Percentiles rank a stretch among this genome's conserved stretches.
Evolutionary conservation across 2,888 invertebrate genomes (phyloP).

Genomic region (Caenorhabditis zanzibari): DNA sequence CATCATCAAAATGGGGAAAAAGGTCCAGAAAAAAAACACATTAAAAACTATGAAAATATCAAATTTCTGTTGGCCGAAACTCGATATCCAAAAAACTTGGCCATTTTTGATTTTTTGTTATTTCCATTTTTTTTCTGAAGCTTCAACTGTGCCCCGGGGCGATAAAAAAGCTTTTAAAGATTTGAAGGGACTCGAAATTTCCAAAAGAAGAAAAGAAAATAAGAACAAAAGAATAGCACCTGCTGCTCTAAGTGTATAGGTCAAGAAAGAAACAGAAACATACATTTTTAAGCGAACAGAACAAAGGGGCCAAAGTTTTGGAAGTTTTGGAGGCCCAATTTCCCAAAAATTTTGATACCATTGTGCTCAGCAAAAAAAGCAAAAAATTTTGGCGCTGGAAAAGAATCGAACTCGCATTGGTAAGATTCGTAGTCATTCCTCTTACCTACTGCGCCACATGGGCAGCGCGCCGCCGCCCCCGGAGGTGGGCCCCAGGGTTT

Average conservation of each 20-base stretch:
- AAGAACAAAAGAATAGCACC: slow-evolving; percentile 32
- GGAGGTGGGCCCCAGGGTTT: no score
- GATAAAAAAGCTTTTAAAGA: slow-evolving; percentile 31
- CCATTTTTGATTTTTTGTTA: background rate
- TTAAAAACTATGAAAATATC: slow-evolving; percentile 45
- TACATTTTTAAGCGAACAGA: slow-evolving; percentile 35
- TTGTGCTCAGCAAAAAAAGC: background rate
- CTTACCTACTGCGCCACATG: no score
- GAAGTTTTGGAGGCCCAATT: slow-evolving; percentile 3
- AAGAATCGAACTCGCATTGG: no score
- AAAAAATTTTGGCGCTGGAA: background rate
- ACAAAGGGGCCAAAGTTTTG: background rate
- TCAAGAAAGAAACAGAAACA: slow-evolving; percentile 28
- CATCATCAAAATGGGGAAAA: background rate
- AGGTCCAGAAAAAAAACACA: slow-evolving; percentile 31
- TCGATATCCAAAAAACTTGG: slow-evolving; percentile 31
- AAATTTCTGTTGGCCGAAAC: slow-evolving; percentile 24
- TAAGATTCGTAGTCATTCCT: no score
- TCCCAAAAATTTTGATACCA: background rate
- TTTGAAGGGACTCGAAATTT: background rate
- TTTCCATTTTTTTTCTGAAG: slow-evolving; percentile 8
- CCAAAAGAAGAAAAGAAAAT: background rate
- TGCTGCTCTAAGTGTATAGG: slow-evolving; percentile 18
- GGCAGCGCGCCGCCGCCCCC: no score
- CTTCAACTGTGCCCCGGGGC: slow-evolving; percentile 10